phyloP scores from a whole-genome alignment of 2,113 vertebrate genomes.

The Eretmochelys imbricata region DNA sequence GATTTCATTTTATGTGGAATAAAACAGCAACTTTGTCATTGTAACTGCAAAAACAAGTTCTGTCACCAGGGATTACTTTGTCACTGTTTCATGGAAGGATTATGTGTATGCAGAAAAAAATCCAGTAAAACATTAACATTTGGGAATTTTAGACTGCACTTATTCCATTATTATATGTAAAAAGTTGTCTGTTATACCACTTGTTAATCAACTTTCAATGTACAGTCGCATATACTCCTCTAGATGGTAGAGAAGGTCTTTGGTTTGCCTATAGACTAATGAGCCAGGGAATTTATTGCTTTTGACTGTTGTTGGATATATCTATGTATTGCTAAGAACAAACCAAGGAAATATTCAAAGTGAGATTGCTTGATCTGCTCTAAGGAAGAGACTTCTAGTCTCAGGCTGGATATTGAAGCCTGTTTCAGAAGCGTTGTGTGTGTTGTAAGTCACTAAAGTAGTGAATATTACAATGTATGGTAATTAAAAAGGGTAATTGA shows the following conservation, averaged over 20 bases:
- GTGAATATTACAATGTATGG: background rate
- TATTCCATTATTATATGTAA: background rate
- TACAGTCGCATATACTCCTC: conserved; percentile 53
- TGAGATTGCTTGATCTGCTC: background rate
- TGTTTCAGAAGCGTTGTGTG: background rate
- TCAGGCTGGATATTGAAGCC: background rate
- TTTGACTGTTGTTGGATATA: background rate
- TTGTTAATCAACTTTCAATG: background rate
- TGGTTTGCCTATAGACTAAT: conserved; percentile 39
- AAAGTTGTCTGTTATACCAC: conserved; percentile 45
- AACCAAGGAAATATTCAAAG: fast-evolving
- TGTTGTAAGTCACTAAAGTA: background rate
- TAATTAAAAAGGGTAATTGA: background rate
- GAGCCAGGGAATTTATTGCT: conserved; percentile 38
- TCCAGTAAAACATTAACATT: fast-evolving
- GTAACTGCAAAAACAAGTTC: background rate
- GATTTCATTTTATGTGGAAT: background rate
- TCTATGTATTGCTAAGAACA: background rate
- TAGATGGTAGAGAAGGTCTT: conserved; percentile 64
- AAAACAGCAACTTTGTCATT: background rate
- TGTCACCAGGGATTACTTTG: fast-evolving
- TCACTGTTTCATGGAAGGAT: fast-evolving
- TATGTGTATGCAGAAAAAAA: background rate
- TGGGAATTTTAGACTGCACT: background rate
- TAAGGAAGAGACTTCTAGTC: background rate